Base-by-base conservation (phyloP, 2,797 vertebrate genomes). In the Hylomyscus alleni region DNA sequence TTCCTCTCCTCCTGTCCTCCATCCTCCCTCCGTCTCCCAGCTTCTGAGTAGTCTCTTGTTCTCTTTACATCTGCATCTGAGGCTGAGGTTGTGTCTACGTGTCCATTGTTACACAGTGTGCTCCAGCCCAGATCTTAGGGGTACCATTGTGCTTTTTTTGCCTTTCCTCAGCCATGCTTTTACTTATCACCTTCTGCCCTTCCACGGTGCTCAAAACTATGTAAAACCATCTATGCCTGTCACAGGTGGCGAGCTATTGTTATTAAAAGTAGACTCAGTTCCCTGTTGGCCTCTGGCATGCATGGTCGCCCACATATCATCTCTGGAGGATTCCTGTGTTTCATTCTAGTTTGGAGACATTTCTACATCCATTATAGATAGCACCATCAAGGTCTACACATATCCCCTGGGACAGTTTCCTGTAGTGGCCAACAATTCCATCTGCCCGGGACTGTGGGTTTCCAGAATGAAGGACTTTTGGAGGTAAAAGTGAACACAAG, bases 31-130 rank as follows among this genome's bases (percentile, higher is more conserved):
- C 37, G 34, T 62, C 56, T 58, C 17, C 54, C 24, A 2, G n/a
- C n/a, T 56, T 91, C 77, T 80, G 65, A 31, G 11, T 13, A 6
- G 5, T 40, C 34, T 40, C 58, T 50, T 22, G 1, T 29, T 56
- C 82, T 50, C 17, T 75, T 67, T 72, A 78, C 6, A 1, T n/a
- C 14, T 17, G 37, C 6, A 8, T 6, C 78, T 54, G 6, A 19
- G 3, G 26, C 31, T 6, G 85, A 67, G 0, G 1, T 37, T 24
- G 2, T 2, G 34, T 54, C 54, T 7, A 1, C 0, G 9, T 10
- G 5, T 31, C 11, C 13, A 24, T 0, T 56, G 4, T 6, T 19
- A 34, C 50, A 31, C n/a, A 56, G 19, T 26, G 8, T 3, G 8
- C 54, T 15, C 6, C 12, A 67, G 15, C 40, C 54, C 73, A 73